These are phyloP conservation scores for Strigamia transsilvanica DNA, from an alignment of 2,888 invertebrate genomes.

Conservation along the genomic window DNA sequence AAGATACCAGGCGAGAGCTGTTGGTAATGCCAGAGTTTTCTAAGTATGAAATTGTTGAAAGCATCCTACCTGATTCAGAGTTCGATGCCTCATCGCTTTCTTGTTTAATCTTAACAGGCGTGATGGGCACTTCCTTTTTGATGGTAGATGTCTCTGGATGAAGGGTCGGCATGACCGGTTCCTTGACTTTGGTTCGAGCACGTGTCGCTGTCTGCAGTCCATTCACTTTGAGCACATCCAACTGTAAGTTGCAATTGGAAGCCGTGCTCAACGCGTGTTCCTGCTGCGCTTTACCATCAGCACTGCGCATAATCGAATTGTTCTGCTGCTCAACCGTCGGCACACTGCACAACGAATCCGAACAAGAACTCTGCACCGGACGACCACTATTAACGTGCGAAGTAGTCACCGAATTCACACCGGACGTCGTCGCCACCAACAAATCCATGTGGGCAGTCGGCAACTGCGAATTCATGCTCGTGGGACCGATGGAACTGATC, in stretches of 20 bases:
- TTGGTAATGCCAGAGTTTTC: too few relatives aligned
- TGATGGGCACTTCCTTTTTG: slow-evolving; percentile 2
- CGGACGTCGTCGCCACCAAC: background rate
- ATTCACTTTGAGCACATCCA: slow-evolving; percentile 28
- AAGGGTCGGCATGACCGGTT: slow-evolving; percentile 16
- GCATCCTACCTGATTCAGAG: slow-evolving; percentile 50
- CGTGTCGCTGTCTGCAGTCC: background rate
- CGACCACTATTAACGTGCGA: background rate
- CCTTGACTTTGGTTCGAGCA: slow-evolving; percentile 1
- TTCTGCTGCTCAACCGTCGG: background rate
- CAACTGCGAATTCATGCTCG: background rate
- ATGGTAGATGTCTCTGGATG: background rate
- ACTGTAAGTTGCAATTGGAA: background rate
- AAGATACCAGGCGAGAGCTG: too few relatives aligned
- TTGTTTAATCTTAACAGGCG: slow-evolving; percentile 13
- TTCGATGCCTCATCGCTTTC: slow-evolving; percentile 50
- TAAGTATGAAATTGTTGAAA: background rate
- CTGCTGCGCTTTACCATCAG: background rate
- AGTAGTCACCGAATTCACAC: background rate
- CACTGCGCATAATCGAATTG: background rate
- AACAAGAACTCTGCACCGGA: background rate
- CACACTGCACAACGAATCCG: slow-evolving; percentile 13
- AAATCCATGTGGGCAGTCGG: background rate
- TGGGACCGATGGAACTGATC: background rate
- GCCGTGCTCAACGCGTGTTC: background rate